A percentile compares a stretch with the other conserved stretches of the same genome.
Evolutionary conservation across 2,113 vertebrate genomes (phyloP).

Genomic region (Polypterus bichir): DNA sequence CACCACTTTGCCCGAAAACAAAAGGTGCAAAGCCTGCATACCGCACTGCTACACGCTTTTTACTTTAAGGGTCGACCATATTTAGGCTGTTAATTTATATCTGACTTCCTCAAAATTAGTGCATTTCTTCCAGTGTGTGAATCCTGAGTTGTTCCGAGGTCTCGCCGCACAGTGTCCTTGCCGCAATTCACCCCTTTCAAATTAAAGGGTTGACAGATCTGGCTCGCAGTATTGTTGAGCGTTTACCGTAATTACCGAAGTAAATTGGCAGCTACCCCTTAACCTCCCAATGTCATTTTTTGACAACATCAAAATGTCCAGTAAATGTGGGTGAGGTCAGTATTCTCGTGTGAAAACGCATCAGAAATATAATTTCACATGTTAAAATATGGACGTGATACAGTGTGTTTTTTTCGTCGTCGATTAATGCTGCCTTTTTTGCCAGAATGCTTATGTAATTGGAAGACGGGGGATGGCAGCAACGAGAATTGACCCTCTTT

Average conservation of each 20-base stretch:
- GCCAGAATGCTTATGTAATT: no score
- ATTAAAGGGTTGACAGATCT: slow-evolving; percentile 31
- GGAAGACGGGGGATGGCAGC: no score
- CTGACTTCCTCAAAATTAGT: no score
- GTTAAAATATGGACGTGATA: no score
- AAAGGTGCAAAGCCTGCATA: slow-evolving; percentile 23
- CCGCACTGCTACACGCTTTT: no score
- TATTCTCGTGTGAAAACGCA: no score
- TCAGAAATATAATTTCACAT: no score
- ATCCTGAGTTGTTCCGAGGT: slow-evolving; percentile 22
- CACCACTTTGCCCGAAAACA: slow-evolving; percentile 40
- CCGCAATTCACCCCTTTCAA: slow-evolving; percentile 35
- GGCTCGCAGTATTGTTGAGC: slow-evolving; percentile 23
- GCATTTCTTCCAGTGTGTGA: background rate
- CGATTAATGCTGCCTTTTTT: no score
- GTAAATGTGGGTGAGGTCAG: background rate
- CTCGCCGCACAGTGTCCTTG: slow-evolving; percentile 19
- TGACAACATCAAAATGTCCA: slow-evolving; percentile 15
- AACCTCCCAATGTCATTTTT: slow-evolving; percentile 23
- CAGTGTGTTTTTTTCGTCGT: no score
- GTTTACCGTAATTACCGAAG: slow-evolving; percentile 51
- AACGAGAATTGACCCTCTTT: no score
- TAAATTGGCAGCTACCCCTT: slow-evolving; percentile 11
- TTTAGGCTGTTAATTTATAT: no score
- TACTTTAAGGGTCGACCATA: no score